Evolutionary conservation across 2,888 invertebrate genomes (phyloP).

Genomic region (Apodemia zela): DNA sequence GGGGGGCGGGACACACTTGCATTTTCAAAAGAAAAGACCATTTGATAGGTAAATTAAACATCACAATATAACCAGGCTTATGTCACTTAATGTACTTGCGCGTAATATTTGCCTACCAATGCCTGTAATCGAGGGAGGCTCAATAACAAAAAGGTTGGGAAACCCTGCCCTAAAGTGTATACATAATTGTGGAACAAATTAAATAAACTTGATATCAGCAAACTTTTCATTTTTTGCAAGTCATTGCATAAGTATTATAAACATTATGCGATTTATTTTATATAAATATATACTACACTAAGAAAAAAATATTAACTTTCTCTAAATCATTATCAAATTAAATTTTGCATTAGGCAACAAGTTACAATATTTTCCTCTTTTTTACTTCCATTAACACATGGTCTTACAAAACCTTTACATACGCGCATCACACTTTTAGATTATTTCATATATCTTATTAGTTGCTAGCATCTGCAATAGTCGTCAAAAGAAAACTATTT

Average conservation of each 20-base stretch:
- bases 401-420: constrained; percentile 3
- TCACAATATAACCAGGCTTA: too few species aligned
- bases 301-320: not conserved
- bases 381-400: not conserved
- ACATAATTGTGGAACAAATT: not conserved
- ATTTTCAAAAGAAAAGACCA: too few species aligned
- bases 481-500: constrained; percentile 11
- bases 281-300: not conserved
- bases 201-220: not conserved
- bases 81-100: too few species aligned
- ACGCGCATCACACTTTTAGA: not conserved
- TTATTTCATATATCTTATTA: not conserved
- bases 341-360: constrained; percentile 1
- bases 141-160: too few species aligned
- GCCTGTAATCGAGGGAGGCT: too few species aligned
- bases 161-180: not conserved
- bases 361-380: not conserved
- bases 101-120: too few species aligned
- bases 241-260: not conserved
- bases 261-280: not conserved
- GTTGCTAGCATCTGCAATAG: constrained; percentile 15
- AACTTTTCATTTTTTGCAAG: not conserved
- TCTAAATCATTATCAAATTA: constrained; percentile 15
- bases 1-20: too few species aligned
- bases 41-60: too few species aligned